phyloP scores from a whole-genome alignment of 2,113 vertebrate species.

The Pangasianodon hypophthalmus region DNA sequence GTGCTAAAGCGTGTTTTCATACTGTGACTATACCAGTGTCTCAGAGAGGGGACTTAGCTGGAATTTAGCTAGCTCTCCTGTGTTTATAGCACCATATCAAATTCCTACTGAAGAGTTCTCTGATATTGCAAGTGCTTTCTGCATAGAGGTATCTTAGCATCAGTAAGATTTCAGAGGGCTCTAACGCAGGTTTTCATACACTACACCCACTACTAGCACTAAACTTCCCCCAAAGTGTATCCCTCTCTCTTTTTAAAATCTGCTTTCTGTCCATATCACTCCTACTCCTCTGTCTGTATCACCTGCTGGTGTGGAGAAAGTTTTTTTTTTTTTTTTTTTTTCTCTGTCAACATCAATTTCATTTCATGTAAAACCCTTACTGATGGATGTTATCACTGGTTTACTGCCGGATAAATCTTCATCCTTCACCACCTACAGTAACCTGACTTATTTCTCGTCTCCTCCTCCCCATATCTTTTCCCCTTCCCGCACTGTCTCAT shows the following conservation, averaged over 20 bases:
- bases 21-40: not conserved
- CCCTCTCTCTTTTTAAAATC: not conserved
- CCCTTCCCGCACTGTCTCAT: not conserved
- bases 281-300: not conserved
- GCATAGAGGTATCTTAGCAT: not conserved
- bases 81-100: constrained; percentile 15
- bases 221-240: constrained; percentile 20
- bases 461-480: not conserved
- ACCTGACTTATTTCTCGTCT: constrained; percentile 25
- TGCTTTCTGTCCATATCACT: constrained; percentile 5
- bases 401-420: constrained; percentile 1
- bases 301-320: not conserved
- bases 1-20: not conserved
- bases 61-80: not conserved
- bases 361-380: constrained; percentile 23
- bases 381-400: not conserved
- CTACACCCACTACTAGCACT: constrained; percentile 31
- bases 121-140: not conserved
- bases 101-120: constrained; percentile 30
- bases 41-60: not conserved
- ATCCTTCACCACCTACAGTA: constrained; percentile 19
- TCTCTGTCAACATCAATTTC: not conserved
- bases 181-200: not conserved
- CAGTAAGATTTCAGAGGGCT: constrained; percentile 21
- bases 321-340: not conserved